Base-by-base conservation (phyloP, 2,797 vertebrate species). In the Sternarchorhynchus goeldii region DNA sequence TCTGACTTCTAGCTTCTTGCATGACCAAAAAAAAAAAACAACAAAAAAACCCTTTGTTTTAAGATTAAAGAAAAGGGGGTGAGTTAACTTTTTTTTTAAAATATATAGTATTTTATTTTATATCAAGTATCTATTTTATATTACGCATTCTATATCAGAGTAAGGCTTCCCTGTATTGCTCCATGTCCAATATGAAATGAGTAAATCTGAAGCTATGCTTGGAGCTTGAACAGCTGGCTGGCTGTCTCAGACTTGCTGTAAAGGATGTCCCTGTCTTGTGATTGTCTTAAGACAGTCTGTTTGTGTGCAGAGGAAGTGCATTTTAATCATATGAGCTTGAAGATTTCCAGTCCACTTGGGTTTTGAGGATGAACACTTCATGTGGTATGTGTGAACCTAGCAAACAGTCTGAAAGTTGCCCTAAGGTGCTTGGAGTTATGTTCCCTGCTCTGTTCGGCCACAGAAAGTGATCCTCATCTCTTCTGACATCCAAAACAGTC, bases 231-330 rank as follows among this genome's bases (percentile, higher is more conserved):
- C n/a, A 62, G 56, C 64, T 39, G 41, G 17, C 16, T 7, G 20
- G 62, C 64, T 68, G 36, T 0, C 55, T 66, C 32, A 60, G 65
- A 59, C 74, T 60, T 21, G 50, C 68, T 76, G 36, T 58, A 16
- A 75, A 56, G 75, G 55, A 56, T 71, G 59, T 75, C 31, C 57
- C 31, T 67, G 81, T 83, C 82, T 84, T 81, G 83, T 84, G 83
- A 84, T 84, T 60, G 75, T 74, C 77, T 66, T 84, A 77, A 84
- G 83, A 82, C 77, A 62, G 55, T 18, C 66, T 58, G 45, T 53
- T 78, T 81, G 58, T 74, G 56, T 60, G 72, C 78, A 73, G 64
- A 82, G 75, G 80, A 84, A 84, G 73, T 29, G 60, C 70, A 63
- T 65, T 56, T 71, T 39, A 41, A 63, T 80, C 83, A 85, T 78